Evolutionary conservation across 2,113 vertebrate species (phyloP).

Genomic region (Anarrhichthys ocellatus): DNA sequence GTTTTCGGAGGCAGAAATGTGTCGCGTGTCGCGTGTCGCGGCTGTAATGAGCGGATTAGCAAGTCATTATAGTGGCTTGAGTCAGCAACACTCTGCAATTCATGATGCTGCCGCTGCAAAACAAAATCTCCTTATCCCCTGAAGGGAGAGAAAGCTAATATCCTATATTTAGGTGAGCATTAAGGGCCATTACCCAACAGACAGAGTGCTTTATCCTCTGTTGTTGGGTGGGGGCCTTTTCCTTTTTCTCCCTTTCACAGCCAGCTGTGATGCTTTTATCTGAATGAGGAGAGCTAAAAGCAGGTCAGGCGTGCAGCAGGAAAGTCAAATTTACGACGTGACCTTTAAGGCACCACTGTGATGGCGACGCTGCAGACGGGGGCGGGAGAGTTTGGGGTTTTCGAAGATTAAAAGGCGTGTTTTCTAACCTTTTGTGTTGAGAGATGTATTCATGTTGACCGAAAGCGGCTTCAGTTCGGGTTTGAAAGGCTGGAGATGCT

Average conservation of each 20-base stretch:
- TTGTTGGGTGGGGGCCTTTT: slow-evolving; percentile 7
- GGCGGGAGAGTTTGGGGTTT: neutral
- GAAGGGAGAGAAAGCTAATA: slow-evolving; percentile 60
- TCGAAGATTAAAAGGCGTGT: slow-evolving; percentile 15
- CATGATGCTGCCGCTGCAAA: slow-evolving; percentile 57
- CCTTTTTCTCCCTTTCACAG: slow-evolving; percentile 7
- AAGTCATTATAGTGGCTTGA: slow-evolving; percentile 71
- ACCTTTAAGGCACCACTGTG: neutral
- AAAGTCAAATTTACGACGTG: neutral
- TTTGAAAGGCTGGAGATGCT: slow-evolving; percentile 3
- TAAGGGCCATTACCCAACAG: slow-evolving; percentile 65
- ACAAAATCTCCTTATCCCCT: slow-evolving; percentile 67
- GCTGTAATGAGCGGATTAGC: slow-evolving; percentile 75
- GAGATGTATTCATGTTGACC: slow-evolving; percentile 2
- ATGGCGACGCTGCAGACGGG: neutral
- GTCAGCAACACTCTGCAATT: slow-evolving; percentile 57
- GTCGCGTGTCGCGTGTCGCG: slow-evolving; percentile 12
- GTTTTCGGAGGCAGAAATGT: slow-evolving; percentile 40
- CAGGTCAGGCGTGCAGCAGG: neutral
- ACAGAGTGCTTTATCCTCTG: slow-evolving; percentile 36
- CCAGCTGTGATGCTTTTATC: neutral
- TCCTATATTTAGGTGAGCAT: slow-evolving; percentile 72
- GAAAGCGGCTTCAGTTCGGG: neutral
- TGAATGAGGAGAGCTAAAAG: neutral
- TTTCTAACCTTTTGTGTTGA: neutral